These are phyloP conservation scores for Geophilus truncorum DNA, from an alignment of 2,888 invertebrate genomes.

Conservation along the genomic window DNA sequence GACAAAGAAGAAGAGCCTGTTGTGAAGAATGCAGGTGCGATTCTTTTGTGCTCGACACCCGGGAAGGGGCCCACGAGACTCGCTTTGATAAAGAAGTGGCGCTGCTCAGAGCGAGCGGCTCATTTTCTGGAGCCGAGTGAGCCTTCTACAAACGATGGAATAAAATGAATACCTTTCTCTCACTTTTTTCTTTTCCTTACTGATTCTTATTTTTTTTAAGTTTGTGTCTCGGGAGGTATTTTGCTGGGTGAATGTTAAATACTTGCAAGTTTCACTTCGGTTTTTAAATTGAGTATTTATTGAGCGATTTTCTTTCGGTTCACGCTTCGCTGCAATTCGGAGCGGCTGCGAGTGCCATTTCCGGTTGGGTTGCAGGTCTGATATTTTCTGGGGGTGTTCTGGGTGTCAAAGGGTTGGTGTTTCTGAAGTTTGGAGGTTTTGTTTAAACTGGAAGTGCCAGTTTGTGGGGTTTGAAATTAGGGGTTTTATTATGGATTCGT, in stretches of 20 bases:
- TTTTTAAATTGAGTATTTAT: neutral
- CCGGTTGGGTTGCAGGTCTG: too few relatives aligned
- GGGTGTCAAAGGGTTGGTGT: too few relatives aligned
- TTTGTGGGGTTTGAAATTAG: too few relatives aligned
- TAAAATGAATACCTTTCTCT: neutral
- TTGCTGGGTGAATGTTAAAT: neutral
- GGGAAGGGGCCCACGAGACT: neutral
- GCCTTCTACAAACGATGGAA: neutral
- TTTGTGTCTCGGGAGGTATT: neutral
- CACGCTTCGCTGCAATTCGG: too few relatives aligned
- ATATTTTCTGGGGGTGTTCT: too few relatives aligned
- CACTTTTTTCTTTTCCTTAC: neutral
- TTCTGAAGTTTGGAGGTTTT: too few relatives aligned
- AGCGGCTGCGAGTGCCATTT: too few relatives aligned
- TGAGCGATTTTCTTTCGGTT: too few relatives aligned
- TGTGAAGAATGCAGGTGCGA: neutral
- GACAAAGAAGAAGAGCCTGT: neutral
- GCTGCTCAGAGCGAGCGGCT: neutral
- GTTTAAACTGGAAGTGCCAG: too few relatives aligned
- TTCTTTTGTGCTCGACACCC: neutral
- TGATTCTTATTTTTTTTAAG: too few relatives aligned
- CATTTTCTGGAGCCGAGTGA: neutral
- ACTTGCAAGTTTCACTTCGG: neutral
- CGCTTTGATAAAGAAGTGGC: neutral
- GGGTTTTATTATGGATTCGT: too few relatives aligned